These are phyloP conservation scores for Loriculus beryllinus DNA, from an alignment of 2,797 vertebrate species.

Conservation along the genomic window DNA sequence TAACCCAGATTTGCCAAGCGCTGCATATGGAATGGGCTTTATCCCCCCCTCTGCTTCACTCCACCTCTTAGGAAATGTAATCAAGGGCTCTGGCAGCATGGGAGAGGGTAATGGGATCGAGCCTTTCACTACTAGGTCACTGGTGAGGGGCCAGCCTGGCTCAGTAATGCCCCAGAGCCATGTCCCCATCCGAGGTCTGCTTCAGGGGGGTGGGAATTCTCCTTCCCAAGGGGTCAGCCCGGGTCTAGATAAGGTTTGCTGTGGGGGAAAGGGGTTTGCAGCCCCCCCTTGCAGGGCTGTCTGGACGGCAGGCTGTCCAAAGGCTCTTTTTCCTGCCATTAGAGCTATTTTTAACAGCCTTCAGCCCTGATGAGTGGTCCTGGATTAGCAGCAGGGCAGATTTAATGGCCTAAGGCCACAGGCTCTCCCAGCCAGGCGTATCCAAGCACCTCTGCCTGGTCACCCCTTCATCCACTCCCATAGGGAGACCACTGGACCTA, in stretches of 20 bases:
- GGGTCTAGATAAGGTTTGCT: fast-evolving
- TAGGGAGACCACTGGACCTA: fast-evolving
- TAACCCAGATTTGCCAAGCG: constrained; percentile 35
- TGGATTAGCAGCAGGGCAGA: constrained; percentile 31
- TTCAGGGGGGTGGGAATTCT: neutral
- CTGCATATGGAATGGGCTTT: neutral
- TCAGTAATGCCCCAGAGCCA: constrained; percentile 2
- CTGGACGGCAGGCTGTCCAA: neutral
- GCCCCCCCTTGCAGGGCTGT: neutral
- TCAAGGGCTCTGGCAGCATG: constrained; percentile 1
- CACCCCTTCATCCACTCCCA: neutral
- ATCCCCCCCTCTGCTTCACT: neutral
- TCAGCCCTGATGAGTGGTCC: neutral
- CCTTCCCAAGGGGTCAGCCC: fast-evolving
- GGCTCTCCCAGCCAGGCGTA: neutral
- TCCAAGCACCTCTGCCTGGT: neutral
- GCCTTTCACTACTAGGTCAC: constrained; percentile 65
- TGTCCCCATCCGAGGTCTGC: neutral
- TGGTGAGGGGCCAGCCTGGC: constrained; percentile 7
- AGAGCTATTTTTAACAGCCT: constrained; percentile 47
- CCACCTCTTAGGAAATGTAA: constrained; percentile 55
- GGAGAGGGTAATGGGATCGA: constrained; percentile 55
- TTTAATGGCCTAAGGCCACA: neutral
- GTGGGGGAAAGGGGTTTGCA: neutral
- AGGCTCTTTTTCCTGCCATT: neutral